Evolutionary conservation across 1,140 invertebrate genomes (phyloP), one percentile per base, ranked within the genome.

Genomic region (Akabosia matsudoensis): DNA sequence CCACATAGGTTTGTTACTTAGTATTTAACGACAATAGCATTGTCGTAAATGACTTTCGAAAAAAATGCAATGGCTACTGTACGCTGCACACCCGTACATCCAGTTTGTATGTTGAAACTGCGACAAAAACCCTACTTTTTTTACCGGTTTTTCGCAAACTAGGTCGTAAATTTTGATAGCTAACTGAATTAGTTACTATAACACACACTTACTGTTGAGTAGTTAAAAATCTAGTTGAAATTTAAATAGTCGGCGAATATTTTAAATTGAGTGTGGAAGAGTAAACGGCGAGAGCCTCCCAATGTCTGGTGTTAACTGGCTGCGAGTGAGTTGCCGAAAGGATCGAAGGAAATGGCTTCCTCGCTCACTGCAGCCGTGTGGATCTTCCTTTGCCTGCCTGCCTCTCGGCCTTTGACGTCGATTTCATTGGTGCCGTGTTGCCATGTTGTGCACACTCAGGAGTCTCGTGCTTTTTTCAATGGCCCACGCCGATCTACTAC

Each of bases 121-220:
- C n/a, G n/a, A n/a, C n/a, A n/a, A n/a, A n/a, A n/a, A n/a, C n/a
- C n/a, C n/a, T n/a, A n/a, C n/a, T n/a, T n/a, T n/a, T n/a, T n/a
- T n/a, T n/a, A n/a, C n/a, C n/a, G n/a, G n/a, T n/a, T n/a, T n/a
- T n/a, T n/a, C n/a, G n/a, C n/a, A n/a, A n/a, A n/a, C n/a, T n/a
- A n/a, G n/a, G n/a, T n/a, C n/a, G n/a, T n/a, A n/a, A n/a, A n/a
- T n/a, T n/a, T n/a, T n/a, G n/a, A n/a, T n/a, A n/a, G n/a, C n/a
- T n/a, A n/a, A n/a, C n/a, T n/a, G 13, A 54, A 82, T 82, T 74
- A 76, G 52, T 72, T 75, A 45, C 51, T 52, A 67, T 64, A 33
- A 34, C 34, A 33, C 24, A 33, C 33, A 74, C 34, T 33, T 56
- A 64, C 26, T 64, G 30, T 24, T 67, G 54, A 22, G 64, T 34